Evolutionary conservation across 2,888 invertebrate species (phyloP).

Genomic region (Macrophya alboannulata): DNA sequence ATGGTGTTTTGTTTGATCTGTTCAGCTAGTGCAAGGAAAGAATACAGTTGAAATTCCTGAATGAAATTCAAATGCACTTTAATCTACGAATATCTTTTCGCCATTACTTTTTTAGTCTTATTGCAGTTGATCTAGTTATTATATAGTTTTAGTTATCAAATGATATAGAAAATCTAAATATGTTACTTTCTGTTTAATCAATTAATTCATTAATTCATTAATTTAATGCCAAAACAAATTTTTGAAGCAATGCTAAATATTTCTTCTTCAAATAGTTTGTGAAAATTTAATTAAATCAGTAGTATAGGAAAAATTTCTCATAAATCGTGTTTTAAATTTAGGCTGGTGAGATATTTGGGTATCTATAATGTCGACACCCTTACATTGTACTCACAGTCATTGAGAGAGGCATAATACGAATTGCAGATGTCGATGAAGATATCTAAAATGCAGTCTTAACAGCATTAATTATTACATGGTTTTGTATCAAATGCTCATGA

Average conservation of each 20-base stretch:
- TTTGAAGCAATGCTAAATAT: neutral
- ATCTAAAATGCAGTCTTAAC: neutral
- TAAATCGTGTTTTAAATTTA: neutral
- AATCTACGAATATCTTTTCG: too few relatives aligned
- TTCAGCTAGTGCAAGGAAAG: slow-evolving; percentile 18
- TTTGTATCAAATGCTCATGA: slow-evolving; percentile 5
- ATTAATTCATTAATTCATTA: neutral
- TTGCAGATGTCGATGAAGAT: neutral
- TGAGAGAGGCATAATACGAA: slow-evolving; percentile 26
- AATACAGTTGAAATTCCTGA: neutral
- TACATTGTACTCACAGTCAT: slow-evolving; percentile 31
- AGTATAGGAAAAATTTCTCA: neutral
- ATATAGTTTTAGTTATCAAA: neutral
- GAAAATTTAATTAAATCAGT: neutral
- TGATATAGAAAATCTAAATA: neutral
- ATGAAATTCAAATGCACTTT: too few relatives aligned
- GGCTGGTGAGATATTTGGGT: neutral
- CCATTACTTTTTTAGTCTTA: neutral
- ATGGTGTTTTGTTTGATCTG: slow-evolving; percentile 11
- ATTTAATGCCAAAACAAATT: neutral
- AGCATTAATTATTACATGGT: neutral
- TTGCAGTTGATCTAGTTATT: neutral
- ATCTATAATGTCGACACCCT: neutral
- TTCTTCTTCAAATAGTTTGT: neutral
- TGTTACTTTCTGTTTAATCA: neutral